phyloP scores from a whole-genome alignment of 92 coral and sea anemone species.

The Siderastrea siderea region DNA sequence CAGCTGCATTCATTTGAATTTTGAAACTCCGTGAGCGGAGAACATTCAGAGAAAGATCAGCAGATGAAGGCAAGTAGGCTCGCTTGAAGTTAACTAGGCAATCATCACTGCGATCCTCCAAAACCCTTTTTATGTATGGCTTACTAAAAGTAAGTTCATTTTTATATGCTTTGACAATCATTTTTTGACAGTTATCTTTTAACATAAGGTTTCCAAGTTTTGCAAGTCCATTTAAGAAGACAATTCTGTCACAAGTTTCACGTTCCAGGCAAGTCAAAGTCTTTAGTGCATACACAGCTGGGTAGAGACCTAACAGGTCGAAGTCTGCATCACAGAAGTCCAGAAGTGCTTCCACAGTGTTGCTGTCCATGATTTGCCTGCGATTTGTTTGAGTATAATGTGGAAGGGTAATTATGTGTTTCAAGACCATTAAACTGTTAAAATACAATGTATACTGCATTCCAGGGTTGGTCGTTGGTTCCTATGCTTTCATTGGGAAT shows the following conservation, averaged over 20 bases:
- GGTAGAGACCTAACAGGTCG: constrained; percentile 73
- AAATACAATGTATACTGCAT: constrained; percentile 55
- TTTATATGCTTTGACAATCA: constrained; percentile 73
- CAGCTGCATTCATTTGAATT: constrained; percentile 74
- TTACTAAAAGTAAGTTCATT: constrained; percentile 46
- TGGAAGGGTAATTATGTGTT: constrained; percentile 66
- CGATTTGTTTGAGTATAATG: constrained; percentile 56
- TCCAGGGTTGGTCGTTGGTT: constrained; percentile 73
- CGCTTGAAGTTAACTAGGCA: constrained; percentile 64
- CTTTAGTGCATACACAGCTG: constrained; percentile 73
- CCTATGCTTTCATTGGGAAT: constrained; percentile 74
- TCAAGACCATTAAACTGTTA: constrained; percentile 72
- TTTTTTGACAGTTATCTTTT: constrained; percentile 86
- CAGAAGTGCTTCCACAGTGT: constrained; percentile 79
- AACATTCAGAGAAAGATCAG: constrained; percentile 70
- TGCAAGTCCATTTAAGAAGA: constrained; percentile 79
- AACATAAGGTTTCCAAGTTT: constrained; percentile 75
- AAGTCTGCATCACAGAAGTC: constrained; percentile 72
- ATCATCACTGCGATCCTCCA: constrained; percentile 51
- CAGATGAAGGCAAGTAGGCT: constrained; percentile 18
- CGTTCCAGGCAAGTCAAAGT: constrained; percentile 58
- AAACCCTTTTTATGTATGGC: constrained; percentile 65
- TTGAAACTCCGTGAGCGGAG: constrained; percentile 74
- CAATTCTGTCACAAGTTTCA: constrained; percentile 82
- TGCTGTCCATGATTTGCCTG: constrained; percentile 53